Evolutionary conservation across 2,797 vertebrate genomes (phyloP), one percentile per base, ranked within the genome.

Genomic region (Mastacembelus armatus): DNA sequence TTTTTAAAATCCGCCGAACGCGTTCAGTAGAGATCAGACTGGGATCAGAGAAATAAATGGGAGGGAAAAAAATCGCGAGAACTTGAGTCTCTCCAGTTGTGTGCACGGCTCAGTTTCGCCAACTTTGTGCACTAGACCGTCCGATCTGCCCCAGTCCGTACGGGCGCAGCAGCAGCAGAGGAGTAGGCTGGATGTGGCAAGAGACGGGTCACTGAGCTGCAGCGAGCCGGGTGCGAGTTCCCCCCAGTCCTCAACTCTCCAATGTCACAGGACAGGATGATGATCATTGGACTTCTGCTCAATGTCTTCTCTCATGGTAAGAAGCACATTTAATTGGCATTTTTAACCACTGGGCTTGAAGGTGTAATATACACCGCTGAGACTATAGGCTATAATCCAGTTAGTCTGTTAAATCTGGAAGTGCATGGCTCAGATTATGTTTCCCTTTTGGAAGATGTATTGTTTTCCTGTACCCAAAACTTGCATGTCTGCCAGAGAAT

Each of bases 241-340:
- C 74, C 71, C 52, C 45, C 58, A 63, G 54, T 57, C 67, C 50
- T 42, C 51, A 85, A 80, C 69, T 87, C 65, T 81, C 74, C 81
- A 66, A 87, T 88, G 88, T 84, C 83, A 68, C 65, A 74, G 65
- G 83, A 80, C 86, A 89, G 78, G 83, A 92, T 92, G 89, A 74
- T 92, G 79, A 79, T 91, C 82, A 36, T 89, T 63, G 91, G 88
- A 90, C 84, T 93, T 56, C 85, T 93, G 80, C 81, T 92, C 76
- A 78, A 68, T 42, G 80, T 91, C 80, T 80, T 91, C 69, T 89
- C 71, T 62, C 77, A 74, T 26, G 86, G 92, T 92, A 69, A 80
- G 87, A 15, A 4, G 3, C 27, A 5, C 2, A 4, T 68, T 54
- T 15, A n/a, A n/a, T n/a, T 26, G 3, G 40, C 7, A 4, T 47